A percentile compares a stretch with the other conserved stretches of the same genome.
phyloP scores from a whole-genome alignment of 1,140 invertebrate species.

The Dendrolimus kikuchii region DNA sequence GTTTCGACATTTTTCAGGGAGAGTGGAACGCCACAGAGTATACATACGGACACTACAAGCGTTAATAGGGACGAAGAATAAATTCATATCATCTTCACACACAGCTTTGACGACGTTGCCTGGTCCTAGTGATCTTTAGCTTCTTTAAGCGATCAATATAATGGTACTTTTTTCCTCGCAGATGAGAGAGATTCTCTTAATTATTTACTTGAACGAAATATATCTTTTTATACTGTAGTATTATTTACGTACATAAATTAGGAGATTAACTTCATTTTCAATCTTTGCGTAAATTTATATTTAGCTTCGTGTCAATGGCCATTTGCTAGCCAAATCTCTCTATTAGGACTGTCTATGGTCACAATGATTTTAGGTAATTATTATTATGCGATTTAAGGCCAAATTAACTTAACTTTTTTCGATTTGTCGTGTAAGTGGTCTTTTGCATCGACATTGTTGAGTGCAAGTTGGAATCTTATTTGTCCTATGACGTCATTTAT shows the following conservation, averaged over 20 bases:
- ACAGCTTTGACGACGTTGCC: slow-evolving; percentile 2
- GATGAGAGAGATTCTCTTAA: slow-evolving; percentile 15
- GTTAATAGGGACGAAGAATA: no score
- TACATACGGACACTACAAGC: no score
- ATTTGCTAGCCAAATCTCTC: slow-evolving; percentile 18
- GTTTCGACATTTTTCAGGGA: no score
- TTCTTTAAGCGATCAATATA: slow-evolving; percentile 7
- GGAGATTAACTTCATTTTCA: slow-evolving; percentile 24
- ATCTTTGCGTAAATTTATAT: slow-evolving; percentile 7
- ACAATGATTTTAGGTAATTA: slow-evolving; percentile 2
- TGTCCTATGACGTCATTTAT: no score
- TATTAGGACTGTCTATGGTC: slow-evolving; percentile 18
- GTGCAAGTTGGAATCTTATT: no score
- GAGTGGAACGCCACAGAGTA: no score
- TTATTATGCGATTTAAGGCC: slow-evolving; percentile 9
- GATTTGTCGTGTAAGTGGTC: slow-evolving; percentile 7
- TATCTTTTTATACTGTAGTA: slow-evolving; percentile 22
- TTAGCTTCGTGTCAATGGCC: slow-evolving; percentile 18
- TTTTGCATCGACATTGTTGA: no score
- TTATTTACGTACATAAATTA: slow-evolving; percentile 28
- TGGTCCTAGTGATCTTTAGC: slow-evolving; percentile 26
- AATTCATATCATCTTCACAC: no score
- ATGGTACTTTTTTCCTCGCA: slow-evolving; percentile 26
- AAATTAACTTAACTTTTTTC: slow-evolving; percentile 14
- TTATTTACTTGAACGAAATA: slow-evolving; percentile 26